These are phyloP conservation scores for Serranus cabrilla DNA, from an alignment of 2,797 vertebrate genomes.

Conservation along the genomic window DNA sequence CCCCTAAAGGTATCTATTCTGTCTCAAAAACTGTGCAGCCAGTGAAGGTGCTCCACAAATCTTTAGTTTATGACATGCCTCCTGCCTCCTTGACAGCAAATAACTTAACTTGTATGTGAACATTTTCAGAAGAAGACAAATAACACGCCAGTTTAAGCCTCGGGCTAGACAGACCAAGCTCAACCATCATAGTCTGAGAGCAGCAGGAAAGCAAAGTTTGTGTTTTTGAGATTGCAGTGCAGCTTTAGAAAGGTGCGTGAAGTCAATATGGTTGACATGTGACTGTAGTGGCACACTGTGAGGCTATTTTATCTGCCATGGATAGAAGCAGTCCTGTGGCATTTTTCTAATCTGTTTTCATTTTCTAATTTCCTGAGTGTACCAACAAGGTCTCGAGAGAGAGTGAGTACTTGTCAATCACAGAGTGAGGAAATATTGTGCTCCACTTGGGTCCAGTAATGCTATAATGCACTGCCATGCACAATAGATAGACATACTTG, in stretches of 20 bases:
- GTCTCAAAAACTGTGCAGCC: conserved; percentile 49
- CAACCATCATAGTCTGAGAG: conserved; percentile 58
- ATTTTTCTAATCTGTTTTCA: conserved; percentile 73
- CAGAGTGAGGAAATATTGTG: conserved; percentile 36
- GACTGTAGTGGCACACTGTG: conserved; percentile 44
- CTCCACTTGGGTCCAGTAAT: conserved; percentile 31
- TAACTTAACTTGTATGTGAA: conserved; percentile 67
- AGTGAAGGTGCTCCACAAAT: conserved; percentile 61
- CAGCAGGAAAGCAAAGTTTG: conserved; percentile 59
- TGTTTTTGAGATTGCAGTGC: conserved; percentile 50
- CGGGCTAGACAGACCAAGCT: conserved; percentile 55
- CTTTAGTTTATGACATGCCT: conserved; percentile 61
- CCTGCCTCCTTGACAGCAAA: conserved; percentile 68
- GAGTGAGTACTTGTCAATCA: conserved; percentile 70
- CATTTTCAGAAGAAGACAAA: conserved; percentile 74
- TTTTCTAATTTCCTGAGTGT: conserved; percentile 77
- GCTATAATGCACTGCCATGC: conserved; percentile 22
- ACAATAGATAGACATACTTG: conserved; percentile 17
- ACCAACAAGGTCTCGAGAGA: conserved; percentile 55
- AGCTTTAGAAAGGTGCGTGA: conserved; percentile 51
- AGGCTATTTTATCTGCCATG: conserved; percentile 59
- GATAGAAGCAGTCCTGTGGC: conserved; percentile 60
- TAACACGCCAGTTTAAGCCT: conserved; percentile 55
- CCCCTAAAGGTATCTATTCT: conserved; percentile 48
- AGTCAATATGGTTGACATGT: conserved; percentile 61